A percentile compares a stretch with the other conserved stretches of the same genome.
phyloP scores from a whole-genome alignment of 1,140 invertebrate genomes.

The Chironomus striatipennis region DNA sequence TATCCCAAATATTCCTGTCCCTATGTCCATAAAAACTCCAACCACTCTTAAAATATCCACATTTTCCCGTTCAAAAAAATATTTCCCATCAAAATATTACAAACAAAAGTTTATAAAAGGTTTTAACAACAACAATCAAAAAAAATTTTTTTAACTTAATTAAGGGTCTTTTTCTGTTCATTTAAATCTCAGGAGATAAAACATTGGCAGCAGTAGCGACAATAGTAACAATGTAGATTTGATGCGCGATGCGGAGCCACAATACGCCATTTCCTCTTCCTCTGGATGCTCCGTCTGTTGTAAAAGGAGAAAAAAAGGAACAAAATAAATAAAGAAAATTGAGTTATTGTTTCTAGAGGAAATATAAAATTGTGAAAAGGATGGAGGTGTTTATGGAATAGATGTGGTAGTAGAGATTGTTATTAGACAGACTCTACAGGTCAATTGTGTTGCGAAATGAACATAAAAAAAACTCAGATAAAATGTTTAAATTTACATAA shows the following conservation, averaged over 20 bases:
- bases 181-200: conserved; percentile 19
- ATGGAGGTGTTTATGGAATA: too few species aligned
- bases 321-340: background rate
- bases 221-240: conserved; percentile 5
- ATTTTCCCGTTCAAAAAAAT: too few species aligned
- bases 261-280: conserved; percentile 19
- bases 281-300: conserved; percentile 3
- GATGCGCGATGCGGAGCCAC: conserved; percentile 17
- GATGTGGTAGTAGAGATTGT: too few species aligned
- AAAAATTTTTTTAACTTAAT: conserved; percentile 5
- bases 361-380: too few species aligned
- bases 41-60: too few species aligned
- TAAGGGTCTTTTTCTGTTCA: conserved; percentile 19
- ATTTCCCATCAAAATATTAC: background rate
- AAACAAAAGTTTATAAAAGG: background rate
- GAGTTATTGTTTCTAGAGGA: background rate
- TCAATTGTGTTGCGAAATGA: too few species aligned
- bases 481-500: too few species aligned
- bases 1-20: too few species aligned
- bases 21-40: too few species aligned
- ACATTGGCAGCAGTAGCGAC: conserved; percentile 13
- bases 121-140: background rate
- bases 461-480: too few species aligned
- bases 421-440: too few species aligned
- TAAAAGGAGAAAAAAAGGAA: background rate